Conservation (phyloP, 2,113 vertebrate genomes). For the Embiotoca jacksoni region DNA sequence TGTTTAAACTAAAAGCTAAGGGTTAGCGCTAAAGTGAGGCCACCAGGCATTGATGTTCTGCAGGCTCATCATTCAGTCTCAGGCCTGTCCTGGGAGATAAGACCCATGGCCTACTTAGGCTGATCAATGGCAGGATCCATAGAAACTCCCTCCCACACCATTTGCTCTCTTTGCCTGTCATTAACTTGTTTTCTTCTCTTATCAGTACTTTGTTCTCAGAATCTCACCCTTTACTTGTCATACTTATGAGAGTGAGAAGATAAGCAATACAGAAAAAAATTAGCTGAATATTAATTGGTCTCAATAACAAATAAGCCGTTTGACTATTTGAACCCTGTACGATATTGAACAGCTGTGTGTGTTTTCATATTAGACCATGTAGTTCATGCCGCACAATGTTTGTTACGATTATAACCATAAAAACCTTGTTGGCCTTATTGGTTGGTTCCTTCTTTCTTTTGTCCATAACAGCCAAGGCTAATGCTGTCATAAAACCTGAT, state of each 20-base stretch:
- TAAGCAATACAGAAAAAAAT: constrained; percentile 38
- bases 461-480: constrained; percentile 29
- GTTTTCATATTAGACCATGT: background rate
- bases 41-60: constrained; percentile 57
- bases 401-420: background rate
- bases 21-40: constrained; percentile 55
- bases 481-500: constrained; percentile 47
- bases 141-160: constrained; percentile 34
- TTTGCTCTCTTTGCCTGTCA: constrained; percentile 67
- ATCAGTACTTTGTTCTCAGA: constrained; percentile 22
- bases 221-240: constrained; percentile 38
- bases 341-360: background rate
- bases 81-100: constrained; percentile 69
- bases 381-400: background rate
- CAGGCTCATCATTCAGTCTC: constrained; percentile 64
- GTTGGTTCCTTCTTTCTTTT: background rate
- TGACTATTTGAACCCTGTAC: constrained; percentile 19
- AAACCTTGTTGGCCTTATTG: background rate
- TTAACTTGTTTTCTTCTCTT: constrained; percentile 55
- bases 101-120: constrained; percentile 60
- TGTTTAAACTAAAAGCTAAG: constrained; percentile 41
- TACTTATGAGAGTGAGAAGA: constrained; percentile 37
- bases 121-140: constrained; percentile 74
- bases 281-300: constrained; percentile 32
- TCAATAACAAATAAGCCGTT: constrained; percentile 23